Percentiles rank a stretch among this genome's conserved stretches.
These are phyloP conservation scores for Spodoptera picta DNA, from an alignment of 2,888 invertebrate species.

Conservation along the genomic window DNA sequence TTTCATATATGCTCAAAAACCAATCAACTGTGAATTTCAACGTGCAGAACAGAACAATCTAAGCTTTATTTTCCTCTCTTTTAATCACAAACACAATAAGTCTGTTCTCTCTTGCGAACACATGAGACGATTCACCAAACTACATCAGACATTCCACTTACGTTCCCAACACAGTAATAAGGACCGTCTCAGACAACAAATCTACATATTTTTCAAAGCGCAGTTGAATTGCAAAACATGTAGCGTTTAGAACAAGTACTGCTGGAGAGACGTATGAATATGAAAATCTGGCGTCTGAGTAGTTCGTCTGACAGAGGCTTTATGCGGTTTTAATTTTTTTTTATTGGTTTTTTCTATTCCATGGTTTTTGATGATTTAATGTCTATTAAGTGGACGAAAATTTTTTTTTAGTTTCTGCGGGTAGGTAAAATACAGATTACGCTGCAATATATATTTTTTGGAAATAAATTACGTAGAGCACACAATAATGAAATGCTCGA, in stretches of 20 bases:
- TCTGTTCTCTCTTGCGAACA: constrained; percentile 9
- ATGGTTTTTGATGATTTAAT: too few species aligned
- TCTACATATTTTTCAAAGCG: constrained; percentile 65
- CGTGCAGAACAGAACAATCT: neutral
- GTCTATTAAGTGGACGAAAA: too few species aligned
- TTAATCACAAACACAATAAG: constrained; percentile 28
- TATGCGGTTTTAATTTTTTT: too few species aligned
- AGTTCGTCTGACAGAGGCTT: constrained; percentile 10
- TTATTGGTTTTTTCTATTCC: too few species aligned
- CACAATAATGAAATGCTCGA: too few species aligned
- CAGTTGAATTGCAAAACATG: constrained; percentile 65
- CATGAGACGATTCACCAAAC: constrained; percentile 13
- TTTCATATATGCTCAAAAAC: neutral
- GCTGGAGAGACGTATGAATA: constrained; percentile 58
- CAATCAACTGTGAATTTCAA: constrained; percentile 1
- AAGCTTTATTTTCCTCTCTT: constrained; percentile 1
- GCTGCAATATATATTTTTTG: too few species aligned
- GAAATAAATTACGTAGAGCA: too few species aligned
- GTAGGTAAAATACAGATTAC: too few species aligned
- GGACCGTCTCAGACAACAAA: constrained; percentile 45
- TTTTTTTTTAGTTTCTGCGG: too few species aligned
- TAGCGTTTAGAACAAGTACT: constrained; percentile 58
- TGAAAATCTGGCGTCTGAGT: constrained; percentile 49
- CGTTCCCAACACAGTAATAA: constrained; percentile 20
- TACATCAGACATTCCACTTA: constrained; percentile 42